Percentiles rank a stretch among this genome's conserved stretches.
These are phyloP conservation scores for Agrenia bidenticulata DNA, from an alignment of 2,888 invertebrate species.

Conservation along the genomic window DNA sequence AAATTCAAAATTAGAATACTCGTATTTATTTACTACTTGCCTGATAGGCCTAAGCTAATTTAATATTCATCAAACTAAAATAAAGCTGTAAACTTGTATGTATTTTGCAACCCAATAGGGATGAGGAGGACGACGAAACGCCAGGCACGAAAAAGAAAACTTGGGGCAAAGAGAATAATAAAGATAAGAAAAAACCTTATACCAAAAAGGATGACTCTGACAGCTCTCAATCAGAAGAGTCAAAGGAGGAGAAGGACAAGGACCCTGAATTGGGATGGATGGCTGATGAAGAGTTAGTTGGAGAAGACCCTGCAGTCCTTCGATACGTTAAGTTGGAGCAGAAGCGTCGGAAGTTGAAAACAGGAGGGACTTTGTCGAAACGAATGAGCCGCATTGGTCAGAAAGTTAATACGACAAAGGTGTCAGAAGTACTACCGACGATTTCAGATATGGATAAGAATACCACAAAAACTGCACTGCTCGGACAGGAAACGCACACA, in stretches of 20 bases:
- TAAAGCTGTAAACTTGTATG: too few relatives aligned
- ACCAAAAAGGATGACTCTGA: conserved; percentile 25
- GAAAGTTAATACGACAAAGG: too few relatives aligned
- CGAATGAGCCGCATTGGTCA: not conserved
- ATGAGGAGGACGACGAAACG: conserved; percentile 32
- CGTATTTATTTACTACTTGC: too few relatives aligned
- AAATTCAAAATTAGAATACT: too few relatives aligned
- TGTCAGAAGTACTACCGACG: too few relatives aligned
- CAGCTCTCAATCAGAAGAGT: conserved; percentile 15
- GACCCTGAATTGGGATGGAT: conserved; percentile 18
- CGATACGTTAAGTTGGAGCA: conserved; percentile 30
- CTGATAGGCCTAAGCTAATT: too few relatives aligned
- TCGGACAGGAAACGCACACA: too few relatives aligned
- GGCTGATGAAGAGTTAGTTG: conserved; percentile 42
- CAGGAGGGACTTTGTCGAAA: not conserved
- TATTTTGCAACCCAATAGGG: too few relatives aligned
- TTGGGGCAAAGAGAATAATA: not conserved
- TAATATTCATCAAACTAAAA: too few relatives aligned
- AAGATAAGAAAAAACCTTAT: not conserved
- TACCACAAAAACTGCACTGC: too few relatives aligned
- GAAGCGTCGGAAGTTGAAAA: conserved; percentile 14
- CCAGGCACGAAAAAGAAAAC: conserved; percentile 13
- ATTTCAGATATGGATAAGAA: too few relatives aligned
- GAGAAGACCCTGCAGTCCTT: conserved; percentile 39
- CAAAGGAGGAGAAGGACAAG: conserved; percentile 16